phyloP scores from a whole-genome alignment of 92 coral and sea anemone species.

The Zoanthus sociatus region DNA sequence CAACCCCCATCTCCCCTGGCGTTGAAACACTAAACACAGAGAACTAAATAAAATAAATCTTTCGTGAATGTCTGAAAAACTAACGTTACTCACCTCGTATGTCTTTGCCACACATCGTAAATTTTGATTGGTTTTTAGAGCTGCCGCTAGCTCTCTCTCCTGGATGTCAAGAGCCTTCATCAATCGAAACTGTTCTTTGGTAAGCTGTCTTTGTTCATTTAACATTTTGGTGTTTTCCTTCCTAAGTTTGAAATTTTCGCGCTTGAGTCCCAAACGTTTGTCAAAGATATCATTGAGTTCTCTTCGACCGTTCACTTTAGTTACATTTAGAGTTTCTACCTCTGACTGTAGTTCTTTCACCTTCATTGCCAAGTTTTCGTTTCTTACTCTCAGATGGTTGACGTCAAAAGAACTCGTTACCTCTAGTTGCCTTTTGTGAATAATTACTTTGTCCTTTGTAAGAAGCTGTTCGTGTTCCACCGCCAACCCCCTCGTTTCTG shows the following conservation, averaged over 20 bases:
- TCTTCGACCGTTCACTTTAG: no score
- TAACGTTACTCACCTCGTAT: not conserved
- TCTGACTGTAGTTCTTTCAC: not conserved
- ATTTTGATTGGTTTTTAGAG: constrained; percentile 23
- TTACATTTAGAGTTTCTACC: not conserved
- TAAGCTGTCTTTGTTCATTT: not conserved
- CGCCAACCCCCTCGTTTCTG: not conserved
- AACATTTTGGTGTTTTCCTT: constrained; percentile 13
- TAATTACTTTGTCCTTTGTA: not conserved
- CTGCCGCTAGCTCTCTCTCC: constrained; percentile 15
- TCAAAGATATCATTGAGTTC: not conserved
- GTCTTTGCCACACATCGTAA: constrained; percentile 6
- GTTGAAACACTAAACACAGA: no score
- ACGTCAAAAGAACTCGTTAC: not conserved
- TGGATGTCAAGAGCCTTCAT: constrained; percentile 3
- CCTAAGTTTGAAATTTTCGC: constrained; percentile 17
- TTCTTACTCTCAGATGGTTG: constrained; percentile 1
- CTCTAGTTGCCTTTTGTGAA: not conserved
- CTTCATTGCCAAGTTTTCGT: not conserved
- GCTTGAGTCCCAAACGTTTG: not conserved
- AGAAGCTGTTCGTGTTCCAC: not conserved
- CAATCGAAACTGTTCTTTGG: not conserved
- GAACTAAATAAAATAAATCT: no score
- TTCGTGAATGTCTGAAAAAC: no score
- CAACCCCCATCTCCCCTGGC: no score